phyloP scores from a whole-genome alignment of 1,140 invertebrate species.

The Neuroterus valhalla region DNA sequence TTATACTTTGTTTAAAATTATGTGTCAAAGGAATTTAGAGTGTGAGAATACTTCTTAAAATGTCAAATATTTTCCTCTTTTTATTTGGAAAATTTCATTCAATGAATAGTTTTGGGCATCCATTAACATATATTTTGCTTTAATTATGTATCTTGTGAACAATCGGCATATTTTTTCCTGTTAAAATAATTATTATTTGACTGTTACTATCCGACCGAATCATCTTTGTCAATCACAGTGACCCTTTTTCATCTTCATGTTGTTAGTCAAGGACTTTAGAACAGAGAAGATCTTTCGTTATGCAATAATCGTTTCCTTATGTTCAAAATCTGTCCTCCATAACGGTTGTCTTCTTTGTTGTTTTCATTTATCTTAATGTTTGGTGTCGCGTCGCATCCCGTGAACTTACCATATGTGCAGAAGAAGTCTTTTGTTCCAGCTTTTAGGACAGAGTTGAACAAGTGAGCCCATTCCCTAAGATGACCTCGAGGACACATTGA shows the following conservation, averaged over 20 bases:
- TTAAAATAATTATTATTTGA: no score
- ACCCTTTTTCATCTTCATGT: not conserved
- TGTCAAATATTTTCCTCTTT: no score
- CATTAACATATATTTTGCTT: no score
- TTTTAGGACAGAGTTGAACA: not conserved
- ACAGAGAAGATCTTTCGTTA: not conserved
- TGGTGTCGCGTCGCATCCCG: not conserved
- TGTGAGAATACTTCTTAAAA: no score
- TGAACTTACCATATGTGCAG: not conserved
- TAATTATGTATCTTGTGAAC: no score
- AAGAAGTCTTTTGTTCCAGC: not conserved
- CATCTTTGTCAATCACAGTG: no score
- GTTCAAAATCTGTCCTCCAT: not conserved
- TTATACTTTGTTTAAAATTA: no score
- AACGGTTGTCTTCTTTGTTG: not conserved
- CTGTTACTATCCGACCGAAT: no score
- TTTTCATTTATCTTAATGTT: not conserved
- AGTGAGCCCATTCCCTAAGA: not conserved
- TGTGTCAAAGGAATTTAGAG: no score
- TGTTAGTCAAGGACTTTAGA: not conserved
- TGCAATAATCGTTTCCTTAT: constrained; percentile 6
- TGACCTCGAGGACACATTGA: constrained; percentile 16
- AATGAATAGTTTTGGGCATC: no score
- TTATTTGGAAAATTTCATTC: no score
- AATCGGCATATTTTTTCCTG: no score